Evolutionary conservation across 2,888 invertebrate genomes (phyloP).

Genomic region (Zelleria hepariella): DNA sequence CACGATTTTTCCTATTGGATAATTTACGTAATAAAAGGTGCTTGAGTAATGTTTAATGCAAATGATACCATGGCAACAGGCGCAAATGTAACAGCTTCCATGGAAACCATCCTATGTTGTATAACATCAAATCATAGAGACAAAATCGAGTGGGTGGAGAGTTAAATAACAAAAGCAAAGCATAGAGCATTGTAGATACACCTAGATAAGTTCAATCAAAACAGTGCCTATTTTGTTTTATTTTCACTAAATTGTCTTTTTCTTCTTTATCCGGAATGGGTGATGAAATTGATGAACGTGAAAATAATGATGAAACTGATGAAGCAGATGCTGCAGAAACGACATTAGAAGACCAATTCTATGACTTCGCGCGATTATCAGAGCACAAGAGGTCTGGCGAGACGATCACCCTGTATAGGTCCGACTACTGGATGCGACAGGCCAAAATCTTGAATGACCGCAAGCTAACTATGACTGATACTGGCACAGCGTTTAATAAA

Average conservation of each 20-base stretch:
- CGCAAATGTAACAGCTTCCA: too few species aligned
- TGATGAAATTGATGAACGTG: not conserved
- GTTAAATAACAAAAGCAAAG: too few species aligned
- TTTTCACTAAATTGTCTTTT: not conserved
- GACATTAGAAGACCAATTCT: constrained; percentile 33
- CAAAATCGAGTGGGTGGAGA: not conserved
- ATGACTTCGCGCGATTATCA: constrained; percentile 23
- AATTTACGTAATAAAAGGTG: too few species aligned
- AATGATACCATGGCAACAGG: too few species aligned
- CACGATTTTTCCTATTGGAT: too few species aligned
- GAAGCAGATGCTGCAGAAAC: constrained; percentile 29
- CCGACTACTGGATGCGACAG: constrained; percentile 38
- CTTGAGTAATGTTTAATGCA: too few species aligned
- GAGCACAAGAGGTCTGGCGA: constrained; percentile 24
- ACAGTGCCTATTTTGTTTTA: not conserved
- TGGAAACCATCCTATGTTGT: not conserved
- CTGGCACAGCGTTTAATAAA: constrained; percentile 30
- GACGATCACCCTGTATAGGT: constrained; percentile 27
- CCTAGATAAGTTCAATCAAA: not conserved
- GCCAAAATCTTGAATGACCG: constrained; percentile 30
- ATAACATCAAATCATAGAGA: not conserved
- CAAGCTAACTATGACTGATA: constrained; percentile 33
- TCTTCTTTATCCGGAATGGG: not conserved
- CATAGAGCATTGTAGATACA: not conserved
- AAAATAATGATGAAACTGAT: too few species aligned